Evolutionary conservation across 2,797 vertebrate species (phyloP).

Genomic region (Diceros bicornis): DNA sequence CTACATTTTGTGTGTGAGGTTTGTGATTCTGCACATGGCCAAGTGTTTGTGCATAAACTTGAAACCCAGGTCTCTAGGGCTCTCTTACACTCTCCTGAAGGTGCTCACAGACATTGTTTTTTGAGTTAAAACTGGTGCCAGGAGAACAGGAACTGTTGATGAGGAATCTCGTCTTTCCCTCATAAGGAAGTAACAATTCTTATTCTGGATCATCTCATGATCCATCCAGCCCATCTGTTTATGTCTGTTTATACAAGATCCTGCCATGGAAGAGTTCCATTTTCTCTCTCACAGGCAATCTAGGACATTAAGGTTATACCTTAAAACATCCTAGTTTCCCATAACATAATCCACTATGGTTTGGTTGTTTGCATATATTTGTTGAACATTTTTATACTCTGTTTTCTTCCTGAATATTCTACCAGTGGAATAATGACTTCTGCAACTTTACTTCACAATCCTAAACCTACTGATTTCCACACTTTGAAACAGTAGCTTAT

Average conservation of each 20-base stretch:
- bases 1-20: accelerated
- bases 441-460: neutral
- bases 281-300: neutral
- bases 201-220: neutral
- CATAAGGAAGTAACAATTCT: neutral
- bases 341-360: too few species aligned
- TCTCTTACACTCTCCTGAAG: neutral
- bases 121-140: neutral
- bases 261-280: neutral
- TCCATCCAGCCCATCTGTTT: neutral
- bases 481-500: neutral
- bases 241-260: neutral
- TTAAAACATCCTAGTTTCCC: neutral
- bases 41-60: neutral
- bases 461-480: neutral
- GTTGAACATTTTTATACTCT: neutral
- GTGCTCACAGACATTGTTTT: neutral
- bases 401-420: neutral
- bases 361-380: neutral
- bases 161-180: neutral
- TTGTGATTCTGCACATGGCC: neutral
- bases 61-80: neutral
- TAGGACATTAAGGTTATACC: neutral
- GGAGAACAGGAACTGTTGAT: neutral
- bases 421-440: neutral